These are phyloP conservation scores for Pycnonotus jocosus DNA, from an alignment of 2,113 vertebrate species.

Conservation along the genomic window DNA sequence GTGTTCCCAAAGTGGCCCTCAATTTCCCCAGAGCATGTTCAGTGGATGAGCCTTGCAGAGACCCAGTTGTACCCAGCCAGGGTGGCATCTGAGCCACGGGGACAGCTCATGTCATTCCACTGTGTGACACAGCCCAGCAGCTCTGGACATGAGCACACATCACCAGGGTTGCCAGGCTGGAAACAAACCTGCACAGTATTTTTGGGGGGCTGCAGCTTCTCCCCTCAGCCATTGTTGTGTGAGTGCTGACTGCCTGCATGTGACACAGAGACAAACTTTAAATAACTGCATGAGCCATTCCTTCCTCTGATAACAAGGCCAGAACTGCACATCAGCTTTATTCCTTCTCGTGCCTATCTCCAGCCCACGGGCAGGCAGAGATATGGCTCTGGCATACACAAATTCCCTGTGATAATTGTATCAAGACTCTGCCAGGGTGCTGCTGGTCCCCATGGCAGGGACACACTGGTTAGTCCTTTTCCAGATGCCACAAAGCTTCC, in stretches of 20 bases:
- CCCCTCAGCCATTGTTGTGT: neutral
- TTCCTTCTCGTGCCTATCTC: neutral
- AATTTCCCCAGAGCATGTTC: neutral
- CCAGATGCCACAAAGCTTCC: neutral
- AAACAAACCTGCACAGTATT: neutral
- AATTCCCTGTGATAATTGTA: neutral
- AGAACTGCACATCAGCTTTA: neutral
- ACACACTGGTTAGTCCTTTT: neutral
- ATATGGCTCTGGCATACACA: neutral
- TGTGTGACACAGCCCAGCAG: neutral
- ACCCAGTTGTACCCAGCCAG: neutral
- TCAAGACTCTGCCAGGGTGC: neutral
- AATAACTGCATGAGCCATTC: neutral
- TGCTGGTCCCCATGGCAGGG: rapidly evolving
- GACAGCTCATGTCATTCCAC: neutral
- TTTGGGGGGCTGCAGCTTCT: neutral
- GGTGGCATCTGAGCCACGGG: neutral
- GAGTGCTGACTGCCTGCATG: neutral
- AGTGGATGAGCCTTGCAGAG: neutral
- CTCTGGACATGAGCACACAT: rapidly evolving
- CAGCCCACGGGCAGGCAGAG: neutral
- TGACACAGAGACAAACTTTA: neutral
- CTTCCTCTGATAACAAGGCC: neutral
- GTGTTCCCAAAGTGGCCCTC: neutral
- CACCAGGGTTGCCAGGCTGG: neutral